Evolutionary conservation across 2,797 vertebrate genomes (phyloP).

Genomic region (Melanogrammus aeglefinus): DNA sequence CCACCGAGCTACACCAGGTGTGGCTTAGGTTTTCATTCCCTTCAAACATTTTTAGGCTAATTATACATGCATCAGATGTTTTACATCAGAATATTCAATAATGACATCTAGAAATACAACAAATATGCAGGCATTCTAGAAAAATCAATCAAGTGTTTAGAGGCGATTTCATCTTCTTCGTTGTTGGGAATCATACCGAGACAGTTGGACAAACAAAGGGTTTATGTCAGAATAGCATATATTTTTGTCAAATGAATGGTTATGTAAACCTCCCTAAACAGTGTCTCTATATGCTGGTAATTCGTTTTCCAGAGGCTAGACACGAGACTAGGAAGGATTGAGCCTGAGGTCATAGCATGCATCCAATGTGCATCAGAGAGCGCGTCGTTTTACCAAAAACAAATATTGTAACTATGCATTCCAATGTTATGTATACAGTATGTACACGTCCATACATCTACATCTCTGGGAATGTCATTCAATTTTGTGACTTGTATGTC

Average conservation of each 20-base stretch:
- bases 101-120: not conserved
- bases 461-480: not conserved
- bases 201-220: not conserved
- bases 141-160: not conserved
- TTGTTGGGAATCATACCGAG: not conserved
- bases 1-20: slow-evolving; percentile 13
- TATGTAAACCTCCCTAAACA: not conserved
- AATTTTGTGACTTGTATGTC: not conserved
- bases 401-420: not conserved
- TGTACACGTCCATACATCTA: not conserved
- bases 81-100: not conserved
- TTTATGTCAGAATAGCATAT: not conserved
- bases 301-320: slow-evolving; percentile 21
- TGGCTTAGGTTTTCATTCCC: slow-evolving; percentile 34
- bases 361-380: not conserved
- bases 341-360: not conserved
- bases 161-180: not conserved
- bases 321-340: not conserved
- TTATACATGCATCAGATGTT: not conserved
- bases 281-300: not conserved
- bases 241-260: not conserved
- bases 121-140: not conserved
- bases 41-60: not conserved
- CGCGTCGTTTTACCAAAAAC: not conserved
- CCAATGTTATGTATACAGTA: slow-evolving; percentile 10